Percentiles rank a stretch among this genome's conserved stretches.
Conservation (phyloP, 2,888 invertebrate genomes). For the Drosophila helvetica region DNA sequence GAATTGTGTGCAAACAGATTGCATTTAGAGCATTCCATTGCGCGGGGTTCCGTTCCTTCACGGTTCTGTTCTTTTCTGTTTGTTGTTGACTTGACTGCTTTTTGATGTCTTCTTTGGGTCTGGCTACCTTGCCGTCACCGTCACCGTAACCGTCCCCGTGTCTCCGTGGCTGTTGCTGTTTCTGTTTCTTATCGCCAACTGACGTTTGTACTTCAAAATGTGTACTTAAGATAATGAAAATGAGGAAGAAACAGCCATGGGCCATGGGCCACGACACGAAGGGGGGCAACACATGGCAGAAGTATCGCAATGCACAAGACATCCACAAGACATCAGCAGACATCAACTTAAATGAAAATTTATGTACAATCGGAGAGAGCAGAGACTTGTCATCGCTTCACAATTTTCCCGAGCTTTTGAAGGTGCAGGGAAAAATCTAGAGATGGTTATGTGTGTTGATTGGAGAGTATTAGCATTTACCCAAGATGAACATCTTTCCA, state of each 20-base stretch:
- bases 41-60: conserved; percentile 28
- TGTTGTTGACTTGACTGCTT: conserved; percentile 61
- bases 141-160: neutral
- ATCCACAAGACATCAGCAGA: neutral
- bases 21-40: conserved; percentile 62
- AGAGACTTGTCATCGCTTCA: neutral
- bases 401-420: neutral
- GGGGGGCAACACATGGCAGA: neutral
- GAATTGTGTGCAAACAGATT: conserved; percentile 72
- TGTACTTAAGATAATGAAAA: conserved; percentile 79
- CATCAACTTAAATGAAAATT: neutral
- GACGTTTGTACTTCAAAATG: conserved; percentile 80
- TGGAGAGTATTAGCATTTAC: too few relatives aligned
- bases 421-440: neutral
- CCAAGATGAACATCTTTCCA: too few relatives aligned
- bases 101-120: conserved; percentile 65
- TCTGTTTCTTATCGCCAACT: conserved; percentile 70
- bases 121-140: conserved; percentile 31
- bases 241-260: conserved; percentile 33
- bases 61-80: conserved; percentile 27
- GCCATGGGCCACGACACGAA: conserved; percentile 2
- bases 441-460: too few relatives aligned
- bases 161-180: neutral
- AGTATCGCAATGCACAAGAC: neutral
- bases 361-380: neutral